Base-by-base conservation (phyloP, 53 echinoderm and acorn worm species). In the Arbacia lixula region DNA sequence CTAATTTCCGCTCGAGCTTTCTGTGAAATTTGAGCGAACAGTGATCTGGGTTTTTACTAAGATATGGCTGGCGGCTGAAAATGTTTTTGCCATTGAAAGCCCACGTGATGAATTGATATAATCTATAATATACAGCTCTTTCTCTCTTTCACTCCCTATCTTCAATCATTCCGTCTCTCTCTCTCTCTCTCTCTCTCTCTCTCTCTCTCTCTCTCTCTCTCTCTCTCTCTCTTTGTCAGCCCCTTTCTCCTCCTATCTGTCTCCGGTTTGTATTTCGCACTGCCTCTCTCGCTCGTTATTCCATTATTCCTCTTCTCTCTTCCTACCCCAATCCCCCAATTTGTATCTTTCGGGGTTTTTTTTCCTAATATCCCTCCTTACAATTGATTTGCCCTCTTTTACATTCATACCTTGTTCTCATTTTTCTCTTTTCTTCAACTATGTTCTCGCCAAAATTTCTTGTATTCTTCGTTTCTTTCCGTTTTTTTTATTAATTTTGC, bases 141-240 rank as follows among this genome's bases (percentile, higher is more conserved):
- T 50, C 50, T 50, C 19, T 50, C 50, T 50, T 50, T 50, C 50
- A 14, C 12, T 1, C 50, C 0, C 50, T 50, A 12, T 50, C 1
- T 55, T 6, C 56, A 6, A 19, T 55, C 25, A 19, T 14, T 11
- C 56, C 56, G 20, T 55, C 56, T 8, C 20, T 11, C 56, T 55
- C 1, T 55, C 56, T 55, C 20, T 55, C 56, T 55, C 56, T 55
- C 56, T 55, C 20, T 55, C 56, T 55, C 56, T 55, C 56, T 55
- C 56, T 55, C 56, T 55, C 12, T 55, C 16, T 55, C 50, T 49
- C 12, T 49, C 50, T 49, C 2, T 49, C 50, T 2, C 50, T 17
- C 50, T 2, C 50, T 1, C 50, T 49, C 50, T 14, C 50, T 14
- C 17, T 49, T 17, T 49, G 12, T 49, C 2, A 14, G 12, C 17